Percentiles rank a stretch among this genome's conserved stretches.
phyloP scores from a whole-genome alignment of 1,140 invertebrate species.

The Zaprionus tsacasi region DNA sequence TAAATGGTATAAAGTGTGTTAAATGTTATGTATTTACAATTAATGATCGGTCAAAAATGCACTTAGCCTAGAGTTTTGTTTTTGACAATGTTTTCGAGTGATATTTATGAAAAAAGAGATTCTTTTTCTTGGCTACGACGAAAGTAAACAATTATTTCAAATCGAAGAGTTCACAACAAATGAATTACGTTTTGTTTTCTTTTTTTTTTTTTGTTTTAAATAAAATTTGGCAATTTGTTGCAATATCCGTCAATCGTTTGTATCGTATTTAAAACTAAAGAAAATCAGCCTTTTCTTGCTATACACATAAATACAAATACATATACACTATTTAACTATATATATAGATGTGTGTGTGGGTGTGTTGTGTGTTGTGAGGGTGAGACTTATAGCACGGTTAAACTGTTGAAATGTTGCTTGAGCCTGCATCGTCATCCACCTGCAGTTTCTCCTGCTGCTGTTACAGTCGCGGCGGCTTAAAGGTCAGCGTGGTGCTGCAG shows the following conservation, averaged over 20 bases:
- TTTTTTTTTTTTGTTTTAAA: conserved; percentile 43
- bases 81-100: conserved; percentile 47
- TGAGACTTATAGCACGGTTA: conserved; percentile 13
- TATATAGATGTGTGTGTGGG: conserved; percentile 28
- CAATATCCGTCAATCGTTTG: conserved; percentile 54
- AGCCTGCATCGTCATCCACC: conserved; percentile 24
- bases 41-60: conserved; percentile 22
- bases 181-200: conserved; percentile 15
- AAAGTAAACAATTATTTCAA: conserved; percentile 28
- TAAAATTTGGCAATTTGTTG: conserved; percentile 81
- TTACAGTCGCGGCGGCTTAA: conserved; percentile 76
- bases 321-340: conserved; percentile 47
- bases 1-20: conserved; percentile 11
- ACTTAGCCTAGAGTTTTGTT: conserved; percentile 11
- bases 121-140: conserved; percentile 47
- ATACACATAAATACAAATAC: conserved; percentile 73
- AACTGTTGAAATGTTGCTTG: conserved; percentile 26
- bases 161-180: conserved; percentile 28
- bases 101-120: conserved; percentile 36
- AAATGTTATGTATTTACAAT: conserved; percentile 6
- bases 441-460: conserved; percentile 47
- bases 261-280: conserved; percentile 68
- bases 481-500: conserved; percentile 68
- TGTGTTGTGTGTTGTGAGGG: conserved; percentile 1
- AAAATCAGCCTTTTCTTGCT: conserved; percentile 81